A percentile compares a stretch with the other conserved stretches of the same genome.
Conservation (phyloP, 2,113 vertebrate species). For the Odobenus rosmarus region DNA sequence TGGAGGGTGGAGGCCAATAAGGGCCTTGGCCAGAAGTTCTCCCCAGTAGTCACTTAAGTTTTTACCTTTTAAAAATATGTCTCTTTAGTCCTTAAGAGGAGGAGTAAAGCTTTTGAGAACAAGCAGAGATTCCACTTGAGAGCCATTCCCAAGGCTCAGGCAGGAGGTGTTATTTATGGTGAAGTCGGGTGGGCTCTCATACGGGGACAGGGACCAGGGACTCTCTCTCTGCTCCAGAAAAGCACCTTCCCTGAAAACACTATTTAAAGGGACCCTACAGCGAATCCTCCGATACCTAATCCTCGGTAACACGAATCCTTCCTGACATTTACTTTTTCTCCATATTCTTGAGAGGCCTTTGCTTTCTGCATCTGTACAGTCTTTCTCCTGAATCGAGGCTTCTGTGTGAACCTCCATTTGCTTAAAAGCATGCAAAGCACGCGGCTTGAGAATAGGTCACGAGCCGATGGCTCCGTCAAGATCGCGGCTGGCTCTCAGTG, state of each 20-base stretch:
- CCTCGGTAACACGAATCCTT: not conserved
- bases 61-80: not conserved
- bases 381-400: not conserved
- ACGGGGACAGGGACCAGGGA: too few species aligned
- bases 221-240: not conserved
- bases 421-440: not conserved
- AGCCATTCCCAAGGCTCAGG: not conserved
- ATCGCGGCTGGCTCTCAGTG: not conserved
- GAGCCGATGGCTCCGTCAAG: not conserved
- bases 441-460: not conserved
- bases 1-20: not conserved
- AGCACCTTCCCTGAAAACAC: not conserved
- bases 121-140: not conserved
- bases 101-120: constrained; percentile 16
- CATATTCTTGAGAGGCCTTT: not conserved
- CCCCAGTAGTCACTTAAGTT: not conserved
- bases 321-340: not conserved
- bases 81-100: not conserved
- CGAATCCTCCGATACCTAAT: not conserved
- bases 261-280: not conserved
- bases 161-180: not conserved
- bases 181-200: not conserved
- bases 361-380: not conserved
- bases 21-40: not conserved
- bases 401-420: not conserved